These are phyloP conservation scores for Tenthredo amoena DNA, from an alignment of 2,888 invertebrate genomes.

Conservation along the genomic window DNA sequence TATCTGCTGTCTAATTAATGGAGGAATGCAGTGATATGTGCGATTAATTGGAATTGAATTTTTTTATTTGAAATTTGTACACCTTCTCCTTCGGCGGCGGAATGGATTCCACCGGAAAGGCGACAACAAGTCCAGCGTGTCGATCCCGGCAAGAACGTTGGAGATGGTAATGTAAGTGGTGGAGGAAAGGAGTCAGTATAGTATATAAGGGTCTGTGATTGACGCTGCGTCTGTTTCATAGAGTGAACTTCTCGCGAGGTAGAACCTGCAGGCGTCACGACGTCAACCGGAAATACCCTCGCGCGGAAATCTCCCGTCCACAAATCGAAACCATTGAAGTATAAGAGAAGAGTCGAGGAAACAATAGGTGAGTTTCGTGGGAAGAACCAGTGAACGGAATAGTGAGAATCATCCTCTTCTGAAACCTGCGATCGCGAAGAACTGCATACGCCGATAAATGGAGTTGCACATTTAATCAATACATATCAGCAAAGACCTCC, in stretches of 20 bases:
- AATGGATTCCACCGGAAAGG: conserved; percentile 13
- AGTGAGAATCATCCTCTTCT: neutral
- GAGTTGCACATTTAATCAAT: neutral
- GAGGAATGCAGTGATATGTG: neutral
- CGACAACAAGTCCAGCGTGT: conserved; percentile 30
- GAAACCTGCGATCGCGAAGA: conserved; percentile 18
- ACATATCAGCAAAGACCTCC: neutral
- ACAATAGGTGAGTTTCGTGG: conserved; percentile 49
- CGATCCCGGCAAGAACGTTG: conserved; percentile 47
- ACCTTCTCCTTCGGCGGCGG: neutral
- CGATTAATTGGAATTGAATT: neutral
- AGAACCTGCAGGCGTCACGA: conserved; percentile 59
- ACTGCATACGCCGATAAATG: neutral
- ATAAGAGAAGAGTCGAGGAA: conserved; percentile 13
- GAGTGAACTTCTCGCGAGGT: conserved; percentile 72
- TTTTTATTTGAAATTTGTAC: neutral
- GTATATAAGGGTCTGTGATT: conserved; percentile 74
- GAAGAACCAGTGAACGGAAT: conserved; percentile 10
- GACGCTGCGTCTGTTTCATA: conserved; percentile 76
- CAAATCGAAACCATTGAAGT: conserved; percentile 6
- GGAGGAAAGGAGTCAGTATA: conserved; percentile 8
- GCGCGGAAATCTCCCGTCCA: conserved; percentile 3
- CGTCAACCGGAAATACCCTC: conserved; percentile 30
- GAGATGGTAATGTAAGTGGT: conserved; percentile 64
- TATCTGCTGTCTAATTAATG: neutral